Conservation (phyloP, 1,140 invertebrate genomes). For the Myzus persicae region DNA sequence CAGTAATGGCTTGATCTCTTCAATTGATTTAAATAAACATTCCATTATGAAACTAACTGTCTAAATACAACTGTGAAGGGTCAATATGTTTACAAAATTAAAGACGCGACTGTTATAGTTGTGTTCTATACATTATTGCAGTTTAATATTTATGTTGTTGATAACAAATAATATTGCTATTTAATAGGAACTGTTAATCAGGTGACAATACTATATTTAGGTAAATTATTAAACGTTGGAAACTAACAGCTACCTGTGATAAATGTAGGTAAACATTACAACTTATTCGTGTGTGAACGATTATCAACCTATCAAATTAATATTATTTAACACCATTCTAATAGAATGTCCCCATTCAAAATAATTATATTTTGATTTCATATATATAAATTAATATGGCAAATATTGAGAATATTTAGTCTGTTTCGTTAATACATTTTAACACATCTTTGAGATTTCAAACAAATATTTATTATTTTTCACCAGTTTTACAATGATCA, state of each 20-base stretch:
- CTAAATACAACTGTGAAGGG: not conserved
- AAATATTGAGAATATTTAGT: not conserved
- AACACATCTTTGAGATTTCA: not conserved
- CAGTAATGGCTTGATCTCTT: not conserved
- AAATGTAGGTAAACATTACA: not conserved
- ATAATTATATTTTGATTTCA: not conserved
- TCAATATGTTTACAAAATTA: not conserved
- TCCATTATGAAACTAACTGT: not conserved
- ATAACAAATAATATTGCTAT: not conserved
- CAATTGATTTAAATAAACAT: conserved; percentile 40
- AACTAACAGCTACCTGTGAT: not conserved
- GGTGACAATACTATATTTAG: not conserved
- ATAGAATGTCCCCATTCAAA: not conserved
- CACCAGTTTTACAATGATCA: not conserved
- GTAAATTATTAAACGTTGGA: not conserved
- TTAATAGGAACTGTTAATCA: not conserved
- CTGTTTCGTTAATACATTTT: not conserved
- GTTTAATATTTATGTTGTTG: not conserved
- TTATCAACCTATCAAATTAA: not conserved
- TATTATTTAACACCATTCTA: not conserved
- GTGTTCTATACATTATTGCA: not conserved
- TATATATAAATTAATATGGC: not conserved
- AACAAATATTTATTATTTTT: not conserved
- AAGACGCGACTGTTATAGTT: not conserved
- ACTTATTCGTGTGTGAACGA: not conserved